Evolutionary conservation across 2,113 vertebrate genomes (phyloP), one percentile per base, ranked within the genome.

Genomic region (Pseudonaja textilis): DNA sequence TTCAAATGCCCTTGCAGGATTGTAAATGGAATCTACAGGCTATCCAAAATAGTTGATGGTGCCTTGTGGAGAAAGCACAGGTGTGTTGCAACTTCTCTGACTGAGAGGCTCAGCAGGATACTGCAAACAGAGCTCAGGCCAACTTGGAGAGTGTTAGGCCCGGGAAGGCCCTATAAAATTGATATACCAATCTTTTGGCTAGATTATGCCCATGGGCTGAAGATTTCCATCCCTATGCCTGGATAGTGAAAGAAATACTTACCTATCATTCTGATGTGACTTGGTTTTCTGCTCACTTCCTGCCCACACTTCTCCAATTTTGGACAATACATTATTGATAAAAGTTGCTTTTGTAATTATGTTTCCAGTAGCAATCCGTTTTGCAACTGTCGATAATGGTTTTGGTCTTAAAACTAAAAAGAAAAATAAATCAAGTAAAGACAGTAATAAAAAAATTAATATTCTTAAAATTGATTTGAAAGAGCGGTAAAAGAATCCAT

Each of bases 231-330:
- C 64, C 64, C 64, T 42, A 81, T 39, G 74, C 18, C 34, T 22
- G 3, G 2, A 20, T 23, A 81, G 74, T 8, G 7, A 42, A 81
- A 81, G 7, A 23, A 81, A 7, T 94, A 12, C 92, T 96, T 96
- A 99, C 99, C 97, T 98, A 85, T 95, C 97, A 16, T 93, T 88
- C 23, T 97, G 96, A 11, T 97, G 98, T 10, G 91, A 94, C 45
- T 94, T 95, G 0, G 91, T 96, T 54, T 97, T 97, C 88, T 95
- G 59, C 56, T 98, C 97, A 93, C 95, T 98, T 93, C 96, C 98
- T 52, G 97, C 93, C 98, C 98, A 98, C 12, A 99, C 98, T 95
- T 99, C 99, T 95, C 98, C 97, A 47, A 99, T 98, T 97, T 99
- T 99, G 89, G 97, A 98, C 69, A 99, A 95, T 0, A 99, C 98